Percentiles rank a stretch among this genome's conserved stretches.
Conservation (phyloP, 2,888 invertebrate species). For the Brenthis ino region DNA sequence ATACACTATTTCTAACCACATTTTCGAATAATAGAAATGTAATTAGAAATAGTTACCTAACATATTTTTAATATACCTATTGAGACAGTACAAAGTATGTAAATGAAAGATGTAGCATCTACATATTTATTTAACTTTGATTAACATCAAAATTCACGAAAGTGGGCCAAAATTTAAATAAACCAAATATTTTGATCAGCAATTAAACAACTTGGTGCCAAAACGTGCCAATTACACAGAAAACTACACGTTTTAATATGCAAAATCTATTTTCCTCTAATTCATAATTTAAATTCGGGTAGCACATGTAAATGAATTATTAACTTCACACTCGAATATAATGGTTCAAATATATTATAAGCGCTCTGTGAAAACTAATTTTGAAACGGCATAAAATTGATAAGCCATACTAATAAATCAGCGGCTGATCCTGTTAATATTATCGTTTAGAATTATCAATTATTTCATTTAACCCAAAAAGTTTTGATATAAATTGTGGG, state of each 20-base stretch:
- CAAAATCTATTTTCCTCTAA: slow-evolving; percentile 13
- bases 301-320: slow-evolving; percentile 22
- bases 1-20: too few species aligned
- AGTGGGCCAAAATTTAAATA: background rate
- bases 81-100: too few species aligned
- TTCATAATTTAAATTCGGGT: slow-evolving; percentile 22
- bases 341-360: slow-evolving; percentile 17
- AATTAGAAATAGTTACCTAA: too few species aligned
- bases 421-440: background rate
- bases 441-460: background rate
- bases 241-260: slow-evolving; percentile 7
- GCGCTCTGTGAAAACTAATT: slow-evolving; percentile 10
- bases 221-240: background rate
- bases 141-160: background rate
- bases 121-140: too few species aligned
- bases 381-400: background rate
- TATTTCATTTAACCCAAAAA: too few species aligned
- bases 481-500: too few species aligned
- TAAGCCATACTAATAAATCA: background rate
- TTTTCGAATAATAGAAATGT: too few species aligned
- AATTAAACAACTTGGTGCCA: background rate
- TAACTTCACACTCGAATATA: slow-evolving; percentile 20
- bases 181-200: background rate
- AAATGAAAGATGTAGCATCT: too few species aligned
- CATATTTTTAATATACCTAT: too few species aligned